Conservation (phyloP, 2,113 vertebrate genomes). For the Microtus montanus region DNA sequence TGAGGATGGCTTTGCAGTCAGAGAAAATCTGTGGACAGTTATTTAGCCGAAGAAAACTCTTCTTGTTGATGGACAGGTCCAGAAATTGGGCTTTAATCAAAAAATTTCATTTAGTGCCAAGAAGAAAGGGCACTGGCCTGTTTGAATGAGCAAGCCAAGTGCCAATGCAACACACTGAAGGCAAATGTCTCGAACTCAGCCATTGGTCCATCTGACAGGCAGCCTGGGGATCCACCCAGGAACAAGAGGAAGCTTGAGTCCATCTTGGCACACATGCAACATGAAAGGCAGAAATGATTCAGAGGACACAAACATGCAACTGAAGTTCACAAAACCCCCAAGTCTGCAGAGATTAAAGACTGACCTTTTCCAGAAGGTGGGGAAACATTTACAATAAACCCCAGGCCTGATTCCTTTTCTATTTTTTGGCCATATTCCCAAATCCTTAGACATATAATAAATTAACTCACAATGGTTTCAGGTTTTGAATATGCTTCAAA, state of each 20-base stretch:
- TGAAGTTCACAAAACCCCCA: constrained; percentile 43
- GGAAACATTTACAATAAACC: constrained; percentile 55
- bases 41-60: constrained; percentile 44
- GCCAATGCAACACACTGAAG: neutral
- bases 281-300: constrained; percentile 52
- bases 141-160: neutral
- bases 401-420: constrained; percentile 47
- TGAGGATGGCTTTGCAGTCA: neutral
- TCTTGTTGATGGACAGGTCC: neutral
- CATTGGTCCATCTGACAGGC: neutral
- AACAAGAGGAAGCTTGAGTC: neutral
- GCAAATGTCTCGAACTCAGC: neutral
- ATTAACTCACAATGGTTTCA: neutral
- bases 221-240: constrained; percentile 3
- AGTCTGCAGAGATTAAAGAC: constrained; percentile 20
- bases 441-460: constrained; percentile 51
- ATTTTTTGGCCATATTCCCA: constrained; percentile 50
- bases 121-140: neutral
- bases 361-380: constrained; percentile 67
- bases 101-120: constrained; percentile 30
- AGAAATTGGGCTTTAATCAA: constrained; percentile 45
- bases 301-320: constrained; percentile 49
- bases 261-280: constrained; percentile 30
- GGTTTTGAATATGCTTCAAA: neutral
- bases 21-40: constrained; percentile 30